Evolutionary conservation across 2,113 vertebrate genomes (phyloP).

Genomic region (Erinaceus europaeus): DNA sequence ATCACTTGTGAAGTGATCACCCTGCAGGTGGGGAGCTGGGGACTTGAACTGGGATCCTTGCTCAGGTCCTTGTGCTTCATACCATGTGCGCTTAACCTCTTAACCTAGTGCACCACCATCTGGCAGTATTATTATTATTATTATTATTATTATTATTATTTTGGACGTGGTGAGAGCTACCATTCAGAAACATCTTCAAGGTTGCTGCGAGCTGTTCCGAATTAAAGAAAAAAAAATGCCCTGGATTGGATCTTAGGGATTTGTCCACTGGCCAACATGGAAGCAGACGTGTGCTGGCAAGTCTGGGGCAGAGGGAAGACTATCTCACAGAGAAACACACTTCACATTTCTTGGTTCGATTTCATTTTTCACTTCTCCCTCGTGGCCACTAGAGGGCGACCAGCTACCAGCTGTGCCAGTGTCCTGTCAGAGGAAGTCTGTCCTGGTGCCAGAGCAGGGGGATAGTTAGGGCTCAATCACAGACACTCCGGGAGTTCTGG

Average conservation of each 20-base stretch:
- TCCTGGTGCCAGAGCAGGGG: neutral
- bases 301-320: neutral
- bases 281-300: neutral
- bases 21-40: too few relatives aligned
- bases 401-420: neutral
- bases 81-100: too few relatives aligned
- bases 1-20: too few relatives aligned
- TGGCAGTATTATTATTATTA: too few relatives aligned
- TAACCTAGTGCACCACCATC: too few relatives aligned
- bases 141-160: too few relatives aligned
- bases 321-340: neutral
- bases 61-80: too few relatives aligned
- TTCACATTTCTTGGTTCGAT: neutral
- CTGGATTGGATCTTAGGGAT: neutral
- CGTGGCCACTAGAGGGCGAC: conserved; percentile 50
- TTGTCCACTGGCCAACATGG: neutral
- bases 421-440: neutral
- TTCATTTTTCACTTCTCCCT: neutral
- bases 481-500: neutral
- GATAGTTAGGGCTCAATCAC: too few relatives aligned
- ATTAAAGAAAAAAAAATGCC: conserved; percentile 18
- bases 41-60: too few relatives aligned
- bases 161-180: conserved; percentile 55
- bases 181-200: conserved; percentile 45
- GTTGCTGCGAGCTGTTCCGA: conserved; percentile 46